Evolutionary conservation across 2,888 invertebrate species (phyloP), one percentile per base, ranked within the genome.

Genomic region (Athalia circularis): DNA sequence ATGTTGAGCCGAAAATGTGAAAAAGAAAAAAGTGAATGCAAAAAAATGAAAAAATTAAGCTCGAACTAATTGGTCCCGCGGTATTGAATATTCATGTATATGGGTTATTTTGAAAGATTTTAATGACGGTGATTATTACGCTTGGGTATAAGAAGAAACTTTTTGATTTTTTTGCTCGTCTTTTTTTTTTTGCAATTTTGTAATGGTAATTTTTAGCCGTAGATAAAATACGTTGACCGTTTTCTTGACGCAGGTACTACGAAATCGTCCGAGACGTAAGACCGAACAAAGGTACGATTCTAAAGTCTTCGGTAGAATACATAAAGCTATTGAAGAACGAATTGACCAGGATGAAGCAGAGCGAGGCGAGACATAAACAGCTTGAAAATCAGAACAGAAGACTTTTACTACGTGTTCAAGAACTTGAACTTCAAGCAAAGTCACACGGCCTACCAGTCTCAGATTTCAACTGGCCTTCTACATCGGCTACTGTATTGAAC

Each of bases 271-370:
- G 97, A 52, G 97, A 97, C 90, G 96, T 97, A 62, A 92, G 97
- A 50, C 97, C 97, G 11, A 97, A 97, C 90, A 97, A 97, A 89
- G 99, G 99, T 11, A 98, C 98, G 1, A 99, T 99, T 83, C 92
- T 99, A n/a, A 98, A 98, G 91, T 98, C 98, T 59, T 98, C 98
- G 7, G 99, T 99, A 77, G 99, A 99, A 90, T 99, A 98, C 90
- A 98, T 99, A 85, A 96, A 96, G 89, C 95, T 96, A 81, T 91
- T 99, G 78, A 95, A 92, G 87, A 94, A 92, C 86, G 94, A 94
- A 90, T 93, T 96, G 79, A 94, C 95, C 77, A 92, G 94, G 84
- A 92, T 96, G 82, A 95, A 95, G 85, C 95, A 95, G 85, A 93
- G 94, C 84, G 97, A 97, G 87, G 93, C 94, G 80, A 93, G 95